Evolutionary conservation across 2,113 vertebrate species (phyloP), one percentile per base, ranked within the genome.

Genomic region (Microcebus tavaratra): DNA sequence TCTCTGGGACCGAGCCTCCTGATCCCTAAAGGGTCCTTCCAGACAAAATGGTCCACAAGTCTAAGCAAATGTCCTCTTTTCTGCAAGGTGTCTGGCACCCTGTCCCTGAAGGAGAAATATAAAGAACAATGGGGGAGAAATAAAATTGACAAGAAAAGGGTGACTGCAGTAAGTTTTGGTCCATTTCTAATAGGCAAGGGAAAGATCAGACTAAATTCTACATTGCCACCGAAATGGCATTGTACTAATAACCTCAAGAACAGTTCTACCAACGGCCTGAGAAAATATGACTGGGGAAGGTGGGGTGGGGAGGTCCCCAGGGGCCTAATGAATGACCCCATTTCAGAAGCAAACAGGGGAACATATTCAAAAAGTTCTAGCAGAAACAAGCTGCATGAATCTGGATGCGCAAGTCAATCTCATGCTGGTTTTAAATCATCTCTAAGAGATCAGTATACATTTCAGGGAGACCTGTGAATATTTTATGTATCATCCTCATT

Each of bases 341-440:
- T 76, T 96, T 87, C 75, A 39, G 55, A 93, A 83, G 57, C 13
- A 15, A 96, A 59, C 17, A 31, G 1, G 11, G 15, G 39, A 53
- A 76, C 5, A 3, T 31, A 50, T 11, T 87, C 75, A 75, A 48
- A 94, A 70, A 80, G 70, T 80, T 68, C 68, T 61, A 95, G 57
- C 1, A 95, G 79, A 89, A 93, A 55, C 57, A 91, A 76, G 34
- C 45, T 55, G 63, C 92, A 86, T 70, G 82, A 80, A 95, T 87
- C 50, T 80, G 31, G 11, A 36, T 5, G 55, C 0, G 15, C 39
- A 75, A 34, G 20, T 59, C 78, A 93, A 90, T 83, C 79, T 67
- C 48, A 1, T 27, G 39, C n/a, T 17, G 14, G 48, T 12, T 91
- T 94, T 78, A 93, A 95, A 89, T 91, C 45, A 80, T 36, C 90